phyloP scores from a whole-genome alignment of 2,113 vertebrate genomes.

The Anhinga anhinga region DNA sequence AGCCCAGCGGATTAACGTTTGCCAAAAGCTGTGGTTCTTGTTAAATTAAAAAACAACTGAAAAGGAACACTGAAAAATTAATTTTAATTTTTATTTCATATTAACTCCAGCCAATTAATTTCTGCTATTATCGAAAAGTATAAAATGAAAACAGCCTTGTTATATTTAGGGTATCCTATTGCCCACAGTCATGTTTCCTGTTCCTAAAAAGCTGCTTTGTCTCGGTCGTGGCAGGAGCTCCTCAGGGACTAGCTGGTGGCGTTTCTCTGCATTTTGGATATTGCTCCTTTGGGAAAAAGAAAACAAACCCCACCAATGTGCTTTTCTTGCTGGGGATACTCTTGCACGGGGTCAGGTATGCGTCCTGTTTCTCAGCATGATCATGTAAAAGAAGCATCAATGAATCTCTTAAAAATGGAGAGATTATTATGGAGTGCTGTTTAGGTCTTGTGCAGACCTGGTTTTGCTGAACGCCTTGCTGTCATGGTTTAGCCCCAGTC shows the following conservation, averaged over 20 bases:
- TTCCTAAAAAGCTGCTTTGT: not conserved
- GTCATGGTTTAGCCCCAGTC: too few species aligned
- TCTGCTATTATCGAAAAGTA: not conserved
- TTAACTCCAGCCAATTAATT: not conserved
- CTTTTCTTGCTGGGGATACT: not conserved
- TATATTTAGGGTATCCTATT: not conserved
- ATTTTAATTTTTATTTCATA: not conserved
- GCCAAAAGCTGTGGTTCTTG: not conserved
- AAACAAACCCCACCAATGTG: not conserved
- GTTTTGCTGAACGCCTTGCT: too few species aligned
- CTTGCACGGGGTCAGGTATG: rapidly evolving
- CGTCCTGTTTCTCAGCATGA: too few species aligned
- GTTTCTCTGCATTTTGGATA: not conserved
- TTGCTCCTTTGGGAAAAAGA: not conserved
- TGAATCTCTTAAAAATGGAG: not conserved
- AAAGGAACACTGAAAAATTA: not conserved
- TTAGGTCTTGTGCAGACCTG: not conserved
- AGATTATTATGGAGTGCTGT: not conserved
- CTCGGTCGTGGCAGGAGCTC: rapidly evolving
- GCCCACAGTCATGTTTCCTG: not conserved
- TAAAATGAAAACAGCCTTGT: not conserved
- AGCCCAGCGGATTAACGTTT: not conserved
- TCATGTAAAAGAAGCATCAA: not conserved
- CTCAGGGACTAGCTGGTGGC: not conserved
- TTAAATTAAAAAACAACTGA: not conserved